Conservation (phyloP, 37 sponge, comb jelly and placozoan genomes). For the Cladorhizidae sp. region DNA sequence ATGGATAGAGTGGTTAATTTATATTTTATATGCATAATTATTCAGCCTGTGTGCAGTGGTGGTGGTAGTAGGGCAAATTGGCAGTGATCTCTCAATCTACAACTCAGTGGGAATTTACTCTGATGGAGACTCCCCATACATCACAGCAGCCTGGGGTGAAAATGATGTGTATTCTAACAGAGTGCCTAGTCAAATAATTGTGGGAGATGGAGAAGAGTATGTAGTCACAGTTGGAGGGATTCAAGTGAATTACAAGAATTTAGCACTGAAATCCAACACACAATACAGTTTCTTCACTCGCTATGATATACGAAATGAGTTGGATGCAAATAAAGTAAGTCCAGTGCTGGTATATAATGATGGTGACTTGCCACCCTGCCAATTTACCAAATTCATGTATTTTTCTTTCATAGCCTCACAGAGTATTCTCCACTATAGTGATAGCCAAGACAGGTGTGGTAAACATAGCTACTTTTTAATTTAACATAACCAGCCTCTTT, state of each 20-base stretch:
- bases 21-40: neutral
- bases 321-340: neutral
- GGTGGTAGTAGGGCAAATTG: neutral
- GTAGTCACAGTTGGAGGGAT: neutral
- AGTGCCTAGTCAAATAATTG: constrained; percentile 17
- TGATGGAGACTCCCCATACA: constrained; percentile 14
- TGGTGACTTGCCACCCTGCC: too few species aligned
- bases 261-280: constrained; percentile 4
- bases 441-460: neutral
- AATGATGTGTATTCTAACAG: neutral
- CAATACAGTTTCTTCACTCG: constrained; percentile 19
- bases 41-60: constrained; percentile 57
- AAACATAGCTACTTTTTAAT: neutral
- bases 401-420: neutral
- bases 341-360: neutral
- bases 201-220: constrained; percentile 30
- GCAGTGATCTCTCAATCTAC: neutral
- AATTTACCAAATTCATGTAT: too few species aligned
- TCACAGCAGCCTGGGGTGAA: constrained; percentile 53
- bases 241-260: constrained; percentile 12
- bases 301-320: constrained; percentile 24
- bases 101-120: neutral
- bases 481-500: neutral
- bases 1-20: too few species aligned
- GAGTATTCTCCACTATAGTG: neutral